Evolutionary conservation across 2,888 invertebrate genomes (phyloP).

Genomic region (Mesorhabditis sp.): DNA sequence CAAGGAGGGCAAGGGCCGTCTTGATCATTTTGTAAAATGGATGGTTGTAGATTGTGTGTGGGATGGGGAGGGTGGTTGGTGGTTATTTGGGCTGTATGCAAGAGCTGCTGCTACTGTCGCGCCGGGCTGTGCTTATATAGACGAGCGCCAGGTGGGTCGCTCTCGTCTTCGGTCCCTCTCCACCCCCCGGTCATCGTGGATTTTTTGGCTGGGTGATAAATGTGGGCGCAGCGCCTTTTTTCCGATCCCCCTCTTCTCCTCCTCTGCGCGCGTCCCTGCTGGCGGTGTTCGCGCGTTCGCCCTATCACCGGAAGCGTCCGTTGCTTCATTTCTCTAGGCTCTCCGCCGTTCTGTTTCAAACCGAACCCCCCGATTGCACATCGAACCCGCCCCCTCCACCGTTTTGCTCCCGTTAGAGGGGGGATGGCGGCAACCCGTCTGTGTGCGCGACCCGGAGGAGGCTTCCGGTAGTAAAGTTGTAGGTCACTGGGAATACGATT

Average conservation of each 20-base stretch:
- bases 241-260: no score
- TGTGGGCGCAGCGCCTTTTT: neutral
- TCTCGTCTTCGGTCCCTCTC: conserved; percentile 5
- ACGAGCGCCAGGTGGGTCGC: neutral
- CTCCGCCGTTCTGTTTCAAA: neutral
- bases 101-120: no score
- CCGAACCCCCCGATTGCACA: no score
- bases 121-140: neutral
- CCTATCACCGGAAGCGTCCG: conserved; percentile 3
- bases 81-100: neutral
- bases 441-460: no score
- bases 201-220: conserved; percentile 3
- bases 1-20: neutral
- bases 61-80: neutral
- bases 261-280: neutral
- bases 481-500: no score
- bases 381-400: no score
- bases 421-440: no score
- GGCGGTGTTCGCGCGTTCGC: conserved; percentile 3
- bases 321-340: neutral
- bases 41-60: neutral
- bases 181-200: conserved; percentile 6
- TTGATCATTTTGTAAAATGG: neutral
- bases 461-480: no score
- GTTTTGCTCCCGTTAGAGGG: no score